Evolutionary conservation across 2,888 invertebrate species (phyloP), one percentile per base, ranked within the genome.

Genomic region (Dryobotodes eremita): DNA sequence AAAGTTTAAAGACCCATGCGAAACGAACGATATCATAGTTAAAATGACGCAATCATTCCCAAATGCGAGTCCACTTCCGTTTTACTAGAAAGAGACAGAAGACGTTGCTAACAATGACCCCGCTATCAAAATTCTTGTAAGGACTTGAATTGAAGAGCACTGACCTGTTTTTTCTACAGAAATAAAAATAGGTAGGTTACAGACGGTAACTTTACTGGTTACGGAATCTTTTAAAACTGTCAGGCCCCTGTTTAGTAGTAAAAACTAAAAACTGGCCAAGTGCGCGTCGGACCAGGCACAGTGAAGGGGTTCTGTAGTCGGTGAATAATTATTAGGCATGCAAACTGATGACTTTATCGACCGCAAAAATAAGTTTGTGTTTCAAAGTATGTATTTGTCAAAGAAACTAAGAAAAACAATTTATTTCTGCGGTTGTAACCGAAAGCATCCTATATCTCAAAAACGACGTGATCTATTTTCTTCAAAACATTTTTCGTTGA

Each of bases 41-140:
- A 48, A 64, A 77, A n/a, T 85, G 82, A 85, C 78, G 84, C 42
- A 85, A 85, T 61, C 50, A 50, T 61, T 84, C 46, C 59, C 20
- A 61, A 84, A 84, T 75, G 85, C 36, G 85, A 71, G 46, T 48
- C 62, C 68, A 78, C 71, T 84, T 84, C 84, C 84, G 85, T 71
- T 84, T 69, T 36, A 65, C 36, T 2, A 23, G 85, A 82, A 53
- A 61, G 84, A 75, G 85, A 85, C 50, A 17, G 23, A 42, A 62
- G 23, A 65, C 48, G n/a, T 48, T 48, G 69, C 48, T 71, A 83
- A 84, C 84, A 83, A 84, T 75, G 84, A 75, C 31, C 46, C 36
- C 53, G 36, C 65, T 79, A 74, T 66, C 84, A 50, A 70, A 71
- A 71, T 84, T 75, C 71, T 68, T 71, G 72, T 46, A 83, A 83